Conservation (phyloP, 35 echinoderm and acorn worm genomes). For the Diadema setosum region DNA sequence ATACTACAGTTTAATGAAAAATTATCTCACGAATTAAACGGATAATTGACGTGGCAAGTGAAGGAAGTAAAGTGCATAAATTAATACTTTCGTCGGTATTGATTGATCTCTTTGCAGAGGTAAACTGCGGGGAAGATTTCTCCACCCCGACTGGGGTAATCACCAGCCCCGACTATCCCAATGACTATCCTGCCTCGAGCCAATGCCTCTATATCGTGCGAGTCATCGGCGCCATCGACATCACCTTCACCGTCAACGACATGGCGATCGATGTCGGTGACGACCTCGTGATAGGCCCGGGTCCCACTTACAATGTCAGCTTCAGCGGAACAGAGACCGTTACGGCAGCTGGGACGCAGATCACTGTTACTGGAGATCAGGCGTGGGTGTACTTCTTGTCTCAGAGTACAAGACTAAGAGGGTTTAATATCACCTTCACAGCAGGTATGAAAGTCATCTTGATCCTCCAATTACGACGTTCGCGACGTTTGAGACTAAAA, state of each 20-base stretch:
- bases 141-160: background rate
- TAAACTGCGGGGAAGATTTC: background rate
- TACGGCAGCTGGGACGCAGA: background rate
- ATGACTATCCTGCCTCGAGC: background rate
- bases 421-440: background rate
- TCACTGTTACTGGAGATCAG: background rate
- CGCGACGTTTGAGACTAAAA: too few relatives aligned
- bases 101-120: background rate
- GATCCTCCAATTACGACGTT: too few relatives aligned
- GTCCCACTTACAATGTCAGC: background rate
- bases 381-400: background rate
- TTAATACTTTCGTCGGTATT: background rate
- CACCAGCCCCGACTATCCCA: background rate
- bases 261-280: background rate
- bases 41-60: too few relatives aligned
- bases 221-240: background rate
- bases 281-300: background rate
- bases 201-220: background rate
- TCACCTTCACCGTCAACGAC: background rate
- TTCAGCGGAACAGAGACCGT: background rate
- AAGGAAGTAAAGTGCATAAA: too few relatives aligned
- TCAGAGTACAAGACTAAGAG: background rate
- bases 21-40: too few relatives aligned
- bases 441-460: background rate
- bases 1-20: too few relatives aligned